A percentile compares a stretch with the other conserved stretches of the same genome.
These are phyloP conservation scores for Trogon surrucura DNA, from an alignment of 2,113 vertebrate genomes.

Conservation along the genomic window DNA sequence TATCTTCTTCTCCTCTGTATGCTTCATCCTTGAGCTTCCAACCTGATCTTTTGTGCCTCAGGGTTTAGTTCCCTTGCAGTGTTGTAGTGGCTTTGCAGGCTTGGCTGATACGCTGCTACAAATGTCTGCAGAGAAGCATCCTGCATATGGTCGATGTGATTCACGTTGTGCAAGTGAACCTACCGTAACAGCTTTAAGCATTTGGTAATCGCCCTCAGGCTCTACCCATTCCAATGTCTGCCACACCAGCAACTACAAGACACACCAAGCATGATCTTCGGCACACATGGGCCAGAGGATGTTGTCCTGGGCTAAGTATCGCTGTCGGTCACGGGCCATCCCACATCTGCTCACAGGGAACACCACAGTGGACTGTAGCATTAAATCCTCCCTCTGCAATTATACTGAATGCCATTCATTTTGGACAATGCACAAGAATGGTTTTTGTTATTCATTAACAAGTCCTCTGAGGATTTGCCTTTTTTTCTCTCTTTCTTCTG, in stretches of 20 bases:
- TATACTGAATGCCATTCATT: not conserved
- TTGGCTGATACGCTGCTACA: not conserved
- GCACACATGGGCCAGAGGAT: not conserved
- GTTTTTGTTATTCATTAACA: constrained; percentile 58
- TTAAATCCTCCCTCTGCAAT: not conserved
- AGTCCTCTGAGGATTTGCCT: constrained; percentile 41
- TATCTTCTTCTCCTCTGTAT: not conserved
- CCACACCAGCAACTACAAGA: not conserved
- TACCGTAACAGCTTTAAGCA: not conserved
- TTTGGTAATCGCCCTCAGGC: not conserved
- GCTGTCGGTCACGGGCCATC: not conserved
- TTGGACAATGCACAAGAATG: constrained; percentile 13
- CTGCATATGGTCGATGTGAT: not conserved
- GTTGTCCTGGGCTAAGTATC: not conserved
- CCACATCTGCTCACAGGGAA: not conserved
- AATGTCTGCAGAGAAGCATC: not conserved
- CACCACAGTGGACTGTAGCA: not conserved
- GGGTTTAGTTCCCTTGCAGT: not conserved
- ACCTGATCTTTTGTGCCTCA: not conserved
- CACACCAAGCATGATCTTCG: not conserved
- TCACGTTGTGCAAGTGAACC: not conserved
- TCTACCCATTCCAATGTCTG: not conserved
- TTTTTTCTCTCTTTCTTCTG: constrained; percentile 15
- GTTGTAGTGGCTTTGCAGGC: not conserved
- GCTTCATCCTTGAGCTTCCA: not conserved